phyloP scores from a whole-genome alignment of 2,113 vertebrate species.

The Plotosus lineatus region DNA sequence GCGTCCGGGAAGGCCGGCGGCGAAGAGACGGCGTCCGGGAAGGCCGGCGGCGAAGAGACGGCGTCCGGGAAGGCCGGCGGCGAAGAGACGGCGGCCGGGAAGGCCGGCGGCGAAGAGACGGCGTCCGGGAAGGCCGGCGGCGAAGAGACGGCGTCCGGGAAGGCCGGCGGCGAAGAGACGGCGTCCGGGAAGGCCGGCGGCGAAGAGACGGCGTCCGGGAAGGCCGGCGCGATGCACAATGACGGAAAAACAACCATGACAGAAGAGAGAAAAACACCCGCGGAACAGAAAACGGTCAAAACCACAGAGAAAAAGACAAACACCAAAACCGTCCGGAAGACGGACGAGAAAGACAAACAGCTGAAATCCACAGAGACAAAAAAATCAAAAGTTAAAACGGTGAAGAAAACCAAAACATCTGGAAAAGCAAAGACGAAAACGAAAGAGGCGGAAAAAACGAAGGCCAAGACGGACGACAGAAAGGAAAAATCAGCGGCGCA shows the following conservation, averaged over 20 bases:
- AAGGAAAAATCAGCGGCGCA: constrained; percentile 58
- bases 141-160: constrained; percentile 11
- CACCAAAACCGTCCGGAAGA: neutral
- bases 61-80: constrained; percentile 17
- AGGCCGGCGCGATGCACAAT: neutral
- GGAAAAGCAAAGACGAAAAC: constrained; percentile 36
- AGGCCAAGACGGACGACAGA: constrained; percentile 54
- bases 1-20: neutral
- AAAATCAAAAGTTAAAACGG: constrained; percentile 52
- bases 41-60: neutral
- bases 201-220: neutral
- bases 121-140: constrained; percentile 17
- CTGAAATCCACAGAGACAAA: constrained; percentile 37
- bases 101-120: neutral
- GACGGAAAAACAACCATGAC: constrained; percentile 15
- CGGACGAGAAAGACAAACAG: constrained; percentile 11
- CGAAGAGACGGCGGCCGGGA: constrained; percentile 11
- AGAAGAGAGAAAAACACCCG: neutral
- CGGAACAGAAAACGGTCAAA: constrained; percentile 13
- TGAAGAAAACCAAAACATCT: constrained; percentile 51
- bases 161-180: neutral
- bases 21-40: too few species aligned
- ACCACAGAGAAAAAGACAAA: neutral
- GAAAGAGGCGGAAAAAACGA: constrained; percentile 57
- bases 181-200: constrained; percentile 17